These are phyloP conservation scores for Melanotaenia maccullochi DNA, from an alignment of 2,797 vertebrate genomes.

Conservation along the genomic window DNA sequence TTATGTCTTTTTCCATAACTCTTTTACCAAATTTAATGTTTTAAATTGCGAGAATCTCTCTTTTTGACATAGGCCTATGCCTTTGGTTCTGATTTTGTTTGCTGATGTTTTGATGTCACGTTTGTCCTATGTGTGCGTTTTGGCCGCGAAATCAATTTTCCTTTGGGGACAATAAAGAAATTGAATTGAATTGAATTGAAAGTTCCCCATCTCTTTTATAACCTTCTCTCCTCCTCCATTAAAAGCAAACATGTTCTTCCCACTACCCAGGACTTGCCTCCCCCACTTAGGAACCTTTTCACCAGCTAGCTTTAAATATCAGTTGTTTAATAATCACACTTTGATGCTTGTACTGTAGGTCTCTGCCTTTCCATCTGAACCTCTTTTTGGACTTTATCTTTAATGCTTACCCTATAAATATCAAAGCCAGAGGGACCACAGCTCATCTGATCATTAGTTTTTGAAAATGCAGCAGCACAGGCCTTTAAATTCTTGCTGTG, in stretches of 20 bases:
- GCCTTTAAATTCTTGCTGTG: constrained; percentile 23
- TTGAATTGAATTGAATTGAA: too few relatives aligned
- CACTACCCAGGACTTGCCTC: neutral
- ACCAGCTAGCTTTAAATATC: constrained; percentile 58
- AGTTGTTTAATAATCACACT: constrained; percentile 58
- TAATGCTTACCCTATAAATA: constrained; percentile 22
- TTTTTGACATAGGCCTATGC: too few relatives aligned
- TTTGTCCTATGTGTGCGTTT: too few relatives aligned
- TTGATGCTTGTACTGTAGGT: constrained; percentile 55
- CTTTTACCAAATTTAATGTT: constrained; percentile 10
- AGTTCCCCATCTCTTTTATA: constrained; percentile 34
- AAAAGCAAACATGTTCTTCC: constrained; percentile 19
- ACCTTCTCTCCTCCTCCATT: constrained; percentile 35
- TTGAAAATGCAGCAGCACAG: constrained; percentile 27
- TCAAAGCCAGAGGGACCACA: constrained; percentile 7
- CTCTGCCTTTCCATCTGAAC: constrained; percentile 24
- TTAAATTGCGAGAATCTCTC: too few relatives aligned
- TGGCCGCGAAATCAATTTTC: too few relatives aligned
- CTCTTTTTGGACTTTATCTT: constrained; percentile 9
- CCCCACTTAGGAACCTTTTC: constrained; percentile 53
- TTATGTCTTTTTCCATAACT: constrained; percentile 23
- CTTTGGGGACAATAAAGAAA: too few relatives aligned
- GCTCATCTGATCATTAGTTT: constrained; percentile 16
- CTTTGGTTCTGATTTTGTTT: too few relatives aligned
- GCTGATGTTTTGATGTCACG: too few relatives aligned